phyloP scores from a whole-genome alignment of 2,113 vertebrate species.

The Chaetorhynchus papuensis region DNA sequence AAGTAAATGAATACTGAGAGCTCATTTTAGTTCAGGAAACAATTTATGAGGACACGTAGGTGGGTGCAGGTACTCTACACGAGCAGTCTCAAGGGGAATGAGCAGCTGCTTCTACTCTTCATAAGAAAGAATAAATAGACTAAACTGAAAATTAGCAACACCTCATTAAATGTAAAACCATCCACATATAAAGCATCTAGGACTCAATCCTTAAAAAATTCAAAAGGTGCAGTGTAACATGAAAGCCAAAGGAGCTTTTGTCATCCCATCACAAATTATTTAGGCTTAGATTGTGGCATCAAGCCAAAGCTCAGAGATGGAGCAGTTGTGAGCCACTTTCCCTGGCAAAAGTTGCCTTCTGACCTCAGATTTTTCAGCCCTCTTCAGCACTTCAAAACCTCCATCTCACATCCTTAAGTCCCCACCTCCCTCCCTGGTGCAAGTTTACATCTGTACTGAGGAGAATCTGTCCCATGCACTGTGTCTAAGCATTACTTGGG shows the following conservation, averaged over 20 bases:
- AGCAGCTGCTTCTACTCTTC: slow-evolving; percentile 30
- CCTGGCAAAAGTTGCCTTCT: not conserved
- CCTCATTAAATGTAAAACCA: slow-evolving; percentile 55
- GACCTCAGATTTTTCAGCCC: not conserved
- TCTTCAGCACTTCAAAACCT: not conserved
- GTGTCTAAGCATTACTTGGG: not conserved
- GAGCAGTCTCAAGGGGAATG: slow-evolving; percentile 22
- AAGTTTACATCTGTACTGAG: not conserved
- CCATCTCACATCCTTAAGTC: not conserved
- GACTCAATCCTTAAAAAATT: slow-evolving; percentile 45
- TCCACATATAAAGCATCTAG: slow-evolving; percentile 8
- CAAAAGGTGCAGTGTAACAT: slow-evolving; percentile 16
- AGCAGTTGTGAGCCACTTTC: not conserved
- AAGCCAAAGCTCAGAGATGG: not conserved
- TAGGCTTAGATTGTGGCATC: not conserved
- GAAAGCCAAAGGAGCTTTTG: slow-evolving; percentile 41
- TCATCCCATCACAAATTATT: slow-evolving; percentile 50
- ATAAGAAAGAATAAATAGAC: slow-evolving; percentile 11
- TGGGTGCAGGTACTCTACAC: slow-evolving; percentile 10
- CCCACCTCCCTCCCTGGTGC: not conserved
- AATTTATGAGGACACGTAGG: slow-evolving; percentile 19
- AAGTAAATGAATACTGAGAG: slow-evolving; percentile 42
- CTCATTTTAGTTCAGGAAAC: slow-evolving; percentile 45
- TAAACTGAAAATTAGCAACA: slow-evolving; percentile 58
- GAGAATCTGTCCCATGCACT: too few relatives aligned